Percentiles rank a stretch among this genome's conserved stretches.
Conservation (phyloP, 53 echinoderm and acorn worm species). For the Patiria pectinifera region DNA sequence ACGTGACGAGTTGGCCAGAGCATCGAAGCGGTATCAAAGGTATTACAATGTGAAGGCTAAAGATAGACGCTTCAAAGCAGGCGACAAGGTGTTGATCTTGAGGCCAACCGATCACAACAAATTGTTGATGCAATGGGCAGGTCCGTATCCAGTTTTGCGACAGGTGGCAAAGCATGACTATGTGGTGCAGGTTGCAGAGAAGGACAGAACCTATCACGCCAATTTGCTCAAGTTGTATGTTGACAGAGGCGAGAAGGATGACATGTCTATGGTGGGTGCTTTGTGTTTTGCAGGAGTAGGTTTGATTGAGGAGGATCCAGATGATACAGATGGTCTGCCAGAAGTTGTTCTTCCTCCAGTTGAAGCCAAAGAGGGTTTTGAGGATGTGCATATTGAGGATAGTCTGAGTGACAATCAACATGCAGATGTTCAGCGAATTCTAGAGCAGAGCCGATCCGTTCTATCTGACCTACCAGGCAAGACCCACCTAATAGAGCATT, state of each 20-base stretch:
- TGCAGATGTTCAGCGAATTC: not conserved
- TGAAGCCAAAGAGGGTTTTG: not conserved
- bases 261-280: not conserved
- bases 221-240: not conserved
- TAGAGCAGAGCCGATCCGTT: no score
- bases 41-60: no score
- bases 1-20: no score
- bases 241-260: not conserved
- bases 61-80: no score
- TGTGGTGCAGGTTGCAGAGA: not conserved
- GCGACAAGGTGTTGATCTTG: conserved; percentile 19
- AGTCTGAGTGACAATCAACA: not conserved
- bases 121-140: conserved; percentile 24
- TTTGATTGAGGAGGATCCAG: not conserved
- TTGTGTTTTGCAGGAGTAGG: not conserved
- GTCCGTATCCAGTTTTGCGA: not conserved
- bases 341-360: conserved; percentile 16
- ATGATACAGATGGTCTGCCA: not conserved
- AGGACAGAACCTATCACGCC: not conserved
- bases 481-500: no score
- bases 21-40: no score
- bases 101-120: conserved; percentile 13
- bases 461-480: no score
- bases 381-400: not conserved
- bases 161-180: conserved; percentile 12